Evolutionary conservation across 92 coral and sea anemone species (phyloP), one percentile per base, ranked within the genome.

Genomic region (Chrysogorgia sp.): DNA sequence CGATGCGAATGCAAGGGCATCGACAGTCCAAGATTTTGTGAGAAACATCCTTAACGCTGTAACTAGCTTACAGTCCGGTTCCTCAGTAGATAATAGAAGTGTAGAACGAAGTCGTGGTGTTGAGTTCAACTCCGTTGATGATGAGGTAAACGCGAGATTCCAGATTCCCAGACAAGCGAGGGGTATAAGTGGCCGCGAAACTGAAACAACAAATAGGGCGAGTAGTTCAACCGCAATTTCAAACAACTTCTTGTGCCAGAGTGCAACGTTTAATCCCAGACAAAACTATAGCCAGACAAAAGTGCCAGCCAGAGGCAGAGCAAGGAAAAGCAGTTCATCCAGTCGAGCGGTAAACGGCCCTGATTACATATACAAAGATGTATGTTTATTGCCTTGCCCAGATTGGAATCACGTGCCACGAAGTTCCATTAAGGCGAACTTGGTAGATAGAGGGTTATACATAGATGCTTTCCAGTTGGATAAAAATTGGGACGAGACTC

Each of bases 401-500:
- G 41, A 6, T 3, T 63, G 70, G 70, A n/a, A 34, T 63, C 41
- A 29, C 5, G 70, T 63, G 3, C 70, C 70, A 2, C 70, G 70
- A n/a, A 20, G 70, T 10, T 10, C 41, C 4, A 20, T 20, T 5
- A 63, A 30, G 24, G 70, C 45, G 5, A 63, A 30, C 14, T 31
- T 63, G 70, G 41, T 63, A 9, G 70, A 63, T 3, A 63, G 33
- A 63, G 45, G 45, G n/a, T 34, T 63, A 31, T 63, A 63, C 22
- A 20, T 63, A 2, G 70, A 63, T 34, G 41, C 43, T 8, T 63
- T 63, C n/a, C 41, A 34, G n/a, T 10, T 63, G n/a, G 70, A 63
- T 20, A 63, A 63, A 63, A 63, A 29, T 1, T 63, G 70, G 70
- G 70, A 31, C n/a, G 47, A 63, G 22, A 7, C 4, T 29, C 70